Evolutionary conservation across 2,797 vertebrate species (phyloP).

Genomic region (Rhyacichthys aspro): DNA sequence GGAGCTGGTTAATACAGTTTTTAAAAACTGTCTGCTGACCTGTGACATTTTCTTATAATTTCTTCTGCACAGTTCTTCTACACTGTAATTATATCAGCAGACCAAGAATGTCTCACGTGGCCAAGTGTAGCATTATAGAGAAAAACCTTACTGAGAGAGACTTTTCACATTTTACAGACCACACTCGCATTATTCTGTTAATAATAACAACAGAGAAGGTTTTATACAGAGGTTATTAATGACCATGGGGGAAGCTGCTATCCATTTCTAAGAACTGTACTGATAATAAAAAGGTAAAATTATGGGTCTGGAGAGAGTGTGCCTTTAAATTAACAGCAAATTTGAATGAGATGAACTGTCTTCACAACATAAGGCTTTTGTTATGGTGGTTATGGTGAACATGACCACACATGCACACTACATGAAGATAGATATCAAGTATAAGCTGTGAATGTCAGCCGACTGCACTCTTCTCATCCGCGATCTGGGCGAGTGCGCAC

Average conservation of each 20-base stretch:
- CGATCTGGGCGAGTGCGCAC: constrained; percentile 13
- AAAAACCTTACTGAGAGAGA: too few relatives aligned
- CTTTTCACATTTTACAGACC: too few relatives aligned
- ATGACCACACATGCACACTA: background rate
- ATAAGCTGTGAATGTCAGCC: constrained; percentile 37
- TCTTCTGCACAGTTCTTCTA: too few relatives aligned
- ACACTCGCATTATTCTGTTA: background rate
- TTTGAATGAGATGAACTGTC: background rate
- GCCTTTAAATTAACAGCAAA: constrained; percentile 1
- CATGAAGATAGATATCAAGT: background rate
- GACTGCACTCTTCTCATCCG: constrained; percentile 17
- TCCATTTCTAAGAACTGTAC: background rate
- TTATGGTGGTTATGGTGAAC: background rate
- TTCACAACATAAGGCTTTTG: constrained; percentile 5
- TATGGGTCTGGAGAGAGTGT: constrained; percentile 3
- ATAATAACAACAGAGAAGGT: background rate
- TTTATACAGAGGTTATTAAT: constrained; percentile 2
- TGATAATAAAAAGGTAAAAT: background rate
- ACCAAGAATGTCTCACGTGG: too few relatives aligned
- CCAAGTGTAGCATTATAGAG: too few relatives aligned
- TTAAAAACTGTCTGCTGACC: too few relatives aligned
- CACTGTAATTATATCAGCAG: too few relatives aligned
- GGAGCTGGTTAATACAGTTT: too few relatives aligned
- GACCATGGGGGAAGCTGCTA: background rate
- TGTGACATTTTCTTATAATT: too few relatives aligned